These are phyloP conservation scores for Poeciliopsis gracilis DNA, from an alignment of 2,797 vertebrate species.

Conservation along the genomic window DNA sequence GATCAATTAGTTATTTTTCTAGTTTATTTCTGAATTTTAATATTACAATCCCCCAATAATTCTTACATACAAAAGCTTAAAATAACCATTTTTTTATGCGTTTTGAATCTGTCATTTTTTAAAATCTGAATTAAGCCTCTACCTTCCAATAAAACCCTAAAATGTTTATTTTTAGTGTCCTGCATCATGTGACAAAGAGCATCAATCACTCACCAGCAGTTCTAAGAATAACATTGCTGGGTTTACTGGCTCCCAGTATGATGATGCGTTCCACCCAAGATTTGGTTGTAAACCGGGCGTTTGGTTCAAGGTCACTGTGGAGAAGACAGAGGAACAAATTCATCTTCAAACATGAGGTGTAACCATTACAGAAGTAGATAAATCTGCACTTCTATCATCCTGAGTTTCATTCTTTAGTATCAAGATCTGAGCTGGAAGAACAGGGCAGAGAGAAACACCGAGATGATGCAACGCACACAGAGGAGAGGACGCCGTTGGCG, in stretches of 20 bases:
- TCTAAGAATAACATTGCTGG: slow-evolving; percentile 78
- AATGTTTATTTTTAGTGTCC: not conserved
- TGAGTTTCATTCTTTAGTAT: not conserved
- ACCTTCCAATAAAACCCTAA: not conserved
- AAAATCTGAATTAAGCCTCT: not conserved
- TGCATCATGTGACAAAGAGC: not conserved
- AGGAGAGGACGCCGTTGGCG: slow-evolving; percentile 80
- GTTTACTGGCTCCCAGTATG: slow-evolving; percentile 85
- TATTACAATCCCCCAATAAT: not conserved
- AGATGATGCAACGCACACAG: slow-evolving; percentile 77
- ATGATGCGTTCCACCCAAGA: slow-evolving; percentile 89
- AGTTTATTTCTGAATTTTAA: not conserved
- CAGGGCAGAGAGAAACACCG: not conserved
- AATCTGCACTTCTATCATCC: not conserved
- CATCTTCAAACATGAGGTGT: not conserved
- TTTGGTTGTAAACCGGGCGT: slow-evolving; percentile 80
- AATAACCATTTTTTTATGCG: not conserved
- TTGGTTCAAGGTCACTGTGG: slow-evolving; percentile 81
- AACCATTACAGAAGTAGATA: not conserved
- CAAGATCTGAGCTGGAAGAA: not conserved
- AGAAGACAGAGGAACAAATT: not conserved
- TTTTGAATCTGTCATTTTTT: not conserved
- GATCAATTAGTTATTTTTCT: not conserved
- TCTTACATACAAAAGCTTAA: not conserved
- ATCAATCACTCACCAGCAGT: slow-evolving; percentile 76